phyloP scores from a whole-genome alignment of 2,113 vertebrate species.

The Pterophyllum scalare region DNA sequence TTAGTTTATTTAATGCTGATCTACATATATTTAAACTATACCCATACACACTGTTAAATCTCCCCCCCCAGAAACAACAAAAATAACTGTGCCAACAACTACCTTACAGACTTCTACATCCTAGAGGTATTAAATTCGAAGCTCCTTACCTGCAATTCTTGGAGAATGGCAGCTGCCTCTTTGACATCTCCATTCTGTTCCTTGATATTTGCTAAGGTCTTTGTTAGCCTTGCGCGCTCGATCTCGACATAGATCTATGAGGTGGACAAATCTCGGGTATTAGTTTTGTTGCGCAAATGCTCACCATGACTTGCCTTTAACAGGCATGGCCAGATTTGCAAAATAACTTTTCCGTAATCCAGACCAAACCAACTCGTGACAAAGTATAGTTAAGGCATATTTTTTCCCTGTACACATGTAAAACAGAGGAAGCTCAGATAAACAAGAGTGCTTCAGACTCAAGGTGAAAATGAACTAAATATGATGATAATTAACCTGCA shows the following conservation, averaged over 20 bases:
- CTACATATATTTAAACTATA: not conserved
- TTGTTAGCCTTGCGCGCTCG: slow-evolving; percentile 94
- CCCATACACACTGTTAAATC: not conserved
- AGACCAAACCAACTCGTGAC: not conserved
- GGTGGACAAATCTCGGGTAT: not conserved
- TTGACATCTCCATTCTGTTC: slow-evolving; percentile 94
- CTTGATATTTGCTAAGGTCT: slow-evolving; percentile 93
- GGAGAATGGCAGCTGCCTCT: slow-evolving; percentile 94
- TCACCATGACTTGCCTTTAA: not conserved
- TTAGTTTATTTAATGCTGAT: not conserved
- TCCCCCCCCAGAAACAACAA: not conserved
- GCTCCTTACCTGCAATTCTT: slow-evolving; percentile 91
- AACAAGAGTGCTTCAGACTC: too few species aligned
- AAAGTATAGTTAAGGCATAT: not conserved
- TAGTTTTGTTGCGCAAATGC: not conserved
- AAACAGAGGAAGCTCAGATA: not conserved
- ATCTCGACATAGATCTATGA: slow-evolving; percentile 98
- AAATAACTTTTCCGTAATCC: not conserved
- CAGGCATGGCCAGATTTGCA: not conserved
- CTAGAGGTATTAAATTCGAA: not conserved
- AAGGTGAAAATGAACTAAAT: not conserved
- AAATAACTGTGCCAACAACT: not conserved
- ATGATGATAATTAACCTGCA: not conserved
- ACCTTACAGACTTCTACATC: not conserved
- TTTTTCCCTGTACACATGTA: not conserved